Percentiles rank a stretch among this genome's conserved stretches.
These are phyloP conservation scores for Paradoxurus hermaphroditus DNA, from an alignment of 2,113 vertebrate genomes.

Conservation along the genomic window DNA sequence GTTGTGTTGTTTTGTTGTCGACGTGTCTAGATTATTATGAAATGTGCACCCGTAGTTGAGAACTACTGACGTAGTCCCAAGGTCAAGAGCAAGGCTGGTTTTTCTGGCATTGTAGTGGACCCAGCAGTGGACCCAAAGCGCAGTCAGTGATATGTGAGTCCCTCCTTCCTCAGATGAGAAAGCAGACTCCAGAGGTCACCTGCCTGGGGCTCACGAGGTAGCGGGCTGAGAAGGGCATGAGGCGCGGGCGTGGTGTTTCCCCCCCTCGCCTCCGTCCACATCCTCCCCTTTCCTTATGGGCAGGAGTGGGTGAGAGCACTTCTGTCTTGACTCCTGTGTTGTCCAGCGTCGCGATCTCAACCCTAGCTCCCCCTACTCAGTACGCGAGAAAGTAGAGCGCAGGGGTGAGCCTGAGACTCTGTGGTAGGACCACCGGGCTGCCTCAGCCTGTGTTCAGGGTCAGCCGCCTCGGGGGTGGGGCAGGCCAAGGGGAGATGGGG, in stretches of 20 bases:
- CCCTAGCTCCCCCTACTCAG: background rate
- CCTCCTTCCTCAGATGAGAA: background rate
- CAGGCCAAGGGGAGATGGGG: too few species aligned
- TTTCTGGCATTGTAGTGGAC: fast-evolving
- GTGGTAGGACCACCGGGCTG: background rate
- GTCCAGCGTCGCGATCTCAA: background rate
- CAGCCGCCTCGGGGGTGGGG: background rate
- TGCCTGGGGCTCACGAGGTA: background rate
- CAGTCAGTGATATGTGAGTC: fast-evolving
- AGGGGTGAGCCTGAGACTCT: background rate
- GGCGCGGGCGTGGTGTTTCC: background rate
- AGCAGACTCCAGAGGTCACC: background rate
- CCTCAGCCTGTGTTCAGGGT: background rate
- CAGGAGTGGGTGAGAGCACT: background rate
- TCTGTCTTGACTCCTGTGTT: background rate
- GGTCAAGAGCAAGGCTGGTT: background rate
- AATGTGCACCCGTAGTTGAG: background rate
- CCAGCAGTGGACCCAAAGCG: background rate
- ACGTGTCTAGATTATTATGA: background rate
- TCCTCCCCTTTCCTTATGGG: background rate
- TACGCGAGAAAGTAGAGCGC: background rate
- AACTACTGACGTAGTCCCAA: background rate
- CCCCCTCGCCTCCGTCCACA: background rate
- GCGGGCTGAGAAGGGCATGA: background rate
- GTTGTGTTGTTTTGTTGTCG: background rate